Evolutionary conservation across 2,113 vertebrate species (phyloP).

Genomic region (Prionailurus viverrinus): DNA sequence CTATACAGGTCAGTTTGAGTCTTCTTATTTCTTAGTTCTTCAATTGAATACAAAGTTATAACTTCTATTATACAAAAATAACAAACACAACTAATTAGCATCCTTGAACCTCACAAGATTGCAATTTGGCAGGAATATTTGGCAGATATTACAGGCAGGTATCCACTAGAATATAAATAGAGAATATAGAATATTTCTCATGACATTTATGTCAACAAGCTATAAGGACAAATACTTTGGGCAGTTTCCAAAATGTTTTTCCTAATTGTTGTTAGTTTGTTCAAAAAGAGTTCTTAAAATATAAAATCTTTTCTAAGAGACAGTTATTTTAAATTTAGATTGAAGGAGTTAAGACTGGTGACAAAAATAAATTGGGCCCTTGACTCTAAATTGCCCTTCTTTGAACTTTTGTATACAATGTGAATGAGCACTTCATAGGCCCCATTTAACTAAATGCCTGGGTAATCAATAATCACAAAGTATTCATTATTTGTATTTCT

Average conservation of each 20-base stretch:
- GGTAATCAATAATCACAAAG: not conserved
- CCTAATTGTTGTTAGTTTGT: not conserved
- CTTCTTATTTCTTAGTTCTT: not conserved
- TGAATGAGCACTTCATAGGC: not conserved
- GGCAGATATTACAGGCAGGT: not conserved
- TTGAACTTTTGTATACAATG: not conserved
- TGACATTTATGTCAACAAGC: not conserved
- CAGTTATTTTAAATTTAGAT: not conserved
- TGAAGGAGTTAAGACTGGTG: not conserved
- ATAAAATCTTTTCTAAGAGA: not conserved
- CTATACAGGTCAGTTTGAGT: not conserved
- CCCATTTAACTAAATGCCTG: constrained; percentile 29
- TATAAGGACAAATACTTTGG: not conserved
- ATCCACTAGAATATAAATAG: not conserved
- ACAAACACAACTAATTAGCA: constrained; percentile 21
- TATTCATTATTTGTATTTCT: not conserved
- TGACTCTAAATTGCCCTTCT: not conserved
- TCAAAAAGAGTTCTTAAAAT: not conserved
- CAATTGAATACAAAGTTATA: constrained; percentile 34
- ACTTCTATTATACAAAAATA: constrained; percentile 19
- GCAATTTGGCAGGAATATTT: not conserved
- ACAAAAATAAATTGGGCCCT: not conserved
- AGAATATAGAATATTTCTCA: not conserved
- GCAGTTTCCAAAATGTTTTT: not conserved
- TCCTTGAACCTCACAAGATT: not conserved